phyloP scores from a whole-genome alignment of 2,797 vertebrate species.

The Labeo calbasu region DNA sequence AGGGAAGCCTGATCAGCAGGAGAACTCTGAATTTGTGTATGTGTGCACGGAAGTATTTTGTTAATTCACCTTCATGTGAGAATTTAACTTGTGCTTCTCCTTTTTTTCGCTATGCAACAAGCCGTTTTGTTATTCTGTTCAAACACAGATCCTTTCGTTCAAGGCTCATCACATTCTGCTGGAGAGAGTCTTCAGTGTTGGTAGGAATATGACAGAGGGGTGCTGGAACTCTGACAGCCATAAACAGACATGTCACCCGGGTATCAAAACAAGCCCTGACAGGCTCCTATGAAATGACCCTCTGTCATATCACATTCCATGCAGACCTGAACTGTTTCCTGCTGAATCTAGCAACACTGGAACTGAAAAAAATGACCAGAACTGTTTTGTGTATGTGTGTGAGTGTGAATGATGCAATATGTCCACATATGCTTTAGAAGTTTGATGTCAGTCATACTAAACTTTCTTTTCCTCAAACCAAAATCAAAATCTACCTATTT shows the following conservation, averaged over 20 bases:
- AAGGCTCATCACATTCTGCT: background rate
- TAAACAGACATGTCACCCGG: constrained; percentile 25
- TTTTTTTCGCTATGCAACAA: background rate
- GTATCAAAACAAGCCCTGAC: constrained; percentile 33
- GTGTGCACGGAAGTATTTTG: background rate
- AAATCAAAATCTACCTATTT: background rate
- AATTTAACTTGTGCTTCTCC: background rate
- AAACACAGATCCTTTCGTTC: constrained; percentile 3
- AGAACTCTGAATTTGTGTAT: constrained; percentile 23
- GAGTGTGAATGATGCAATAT: background rate
- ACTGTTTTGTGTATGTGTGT: background rate
- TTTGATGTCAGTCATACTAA: background rate
- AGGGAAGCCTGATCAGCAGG: constrained; percentile 31
- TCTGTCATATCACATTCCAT: constrained; percentile 35
- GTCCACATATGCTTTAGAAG: background rate
- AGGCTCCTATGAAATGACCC: constrained; percentile 34
- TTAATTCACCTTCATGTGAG: constrained; percentile 18
- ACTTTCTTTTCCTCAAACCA: background rate
- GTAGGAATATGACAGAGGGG: constrained; percentile 40
- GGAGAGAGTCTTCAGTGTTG: constrained; percentile 27
- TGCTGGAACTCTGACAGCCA: constrained; percentile 29
- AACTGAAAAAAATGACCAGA: background rate
- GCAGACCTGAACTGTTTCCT: background rate
- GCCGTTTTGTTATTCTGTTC: constrained; percentile 7
- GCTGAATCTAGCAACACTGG: background rate